Conservation (phyloP, 2,888 invertebrate species). For the Prenolepis imparis region DNA sequence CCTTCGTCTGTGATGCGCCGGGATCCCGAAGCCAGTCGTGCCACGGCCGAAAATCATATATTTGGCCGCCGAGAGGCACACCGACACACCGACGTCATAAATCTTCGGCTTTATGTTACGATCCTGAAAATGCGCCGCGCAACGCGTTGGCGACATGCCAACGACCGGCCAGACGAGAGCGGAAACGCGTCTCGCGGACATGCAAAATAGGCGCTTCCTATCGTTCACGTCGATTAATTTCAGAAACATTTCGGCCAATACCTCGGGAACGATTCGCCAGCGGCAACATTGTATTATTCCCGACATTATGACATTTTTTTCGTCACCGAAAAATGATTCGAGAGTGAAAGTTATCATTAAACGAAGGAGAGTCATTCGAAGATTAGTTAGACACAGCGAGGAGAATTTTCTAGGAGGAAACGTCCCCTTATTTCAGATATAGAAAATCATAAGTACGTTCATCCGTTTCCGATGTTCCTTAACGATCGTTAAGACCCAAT, state of each 20-base stretch:
- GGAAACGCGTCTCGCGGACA: constrained; percentile 24
- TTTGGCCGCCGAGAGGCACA: constrained; percentile 65
- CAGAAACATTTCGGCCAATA: constrained; percentile 21
- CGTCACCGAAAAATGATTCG: background rate
- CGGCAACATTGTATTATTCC: background rate
- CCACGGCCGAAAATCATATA: constrained; percentile 74
- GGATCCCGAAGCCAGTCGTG: constrained; percentile 64
- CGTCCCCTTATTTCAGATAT: constrained; percentile 49
- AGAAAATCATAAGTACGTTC: constrained; percentile 36
- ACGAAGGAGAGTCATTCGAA: background rate
- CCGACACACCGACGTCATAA: constrained; percentile 72
- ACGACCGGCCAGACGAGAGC: constrained; percentile 37
- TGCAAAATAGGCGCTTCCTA: constrained; percentile 37
- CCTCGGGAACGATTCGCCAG: constrained; percentile 6
- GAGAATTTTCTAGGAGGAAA: background rate
- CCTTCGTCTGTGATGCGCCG: constrained; percentile 57
- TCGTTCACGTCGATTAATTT: constrained; percentile 40
- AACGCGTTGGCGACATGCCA: constrained; percentile 75
- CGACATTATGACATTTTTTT: background rate
- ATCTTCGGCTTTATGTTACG: constrained; percentile 79
- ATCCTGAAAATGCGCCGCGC: constrained; percentile 77
- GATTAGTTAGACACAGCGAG: constrained; percentile 7
- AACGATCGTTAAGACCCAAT: constrained; percentile 68
- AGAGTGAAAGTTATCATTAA: background rate
- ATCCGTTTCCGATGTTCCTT: constrained; percentile 60